These are phyloP conservation scores for Halcyon senegalensis DNA, from an alignment of 2,113 vertebrate genomes.

Conservation along the genomic window DNA sequence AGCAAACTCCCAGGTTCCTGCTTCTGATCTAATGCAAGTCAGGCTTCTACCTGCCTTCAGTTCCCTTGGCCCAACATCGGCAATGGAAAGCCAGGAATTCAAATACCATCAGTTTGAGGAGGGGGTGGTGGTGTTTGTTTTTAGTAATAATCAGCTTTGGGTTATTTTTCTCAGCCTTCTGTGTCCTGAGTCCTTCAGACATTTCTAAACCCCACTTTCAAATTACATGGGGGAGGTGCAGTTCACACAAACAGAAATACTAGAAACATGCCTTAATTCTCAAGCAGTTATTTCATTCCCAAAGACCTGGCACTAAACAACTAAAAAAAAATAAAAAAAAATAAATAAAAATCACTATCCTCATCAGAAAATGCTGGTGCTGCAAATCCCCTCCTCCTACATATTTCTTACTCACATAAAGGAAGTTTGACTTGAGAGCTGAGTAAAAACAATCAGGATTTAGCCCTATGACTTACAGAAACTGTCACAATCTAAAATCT, in stretches of 20 bases:
- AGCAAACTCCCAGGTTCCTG: neutral
- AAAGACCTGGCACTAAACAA: neutral
- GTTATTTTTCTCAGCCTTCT: conserved; percentile 9
- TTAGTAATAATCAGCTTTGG: neutral
- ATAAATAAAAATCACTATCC: neutral
- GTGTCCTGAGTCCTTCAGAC: neutral
- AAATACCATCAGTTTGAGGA: neutral
- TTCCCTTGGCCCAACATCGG: conserved; percentile 19
- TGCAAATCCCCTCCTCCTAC: neutral
- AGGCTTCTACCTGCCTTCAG: neutral
- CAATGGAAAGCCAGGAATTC: conserved; percentile 27
- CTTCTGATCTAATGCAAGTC: neutral
- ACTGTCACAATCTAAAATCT: neutral
- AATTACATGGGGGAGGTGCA: neutral
- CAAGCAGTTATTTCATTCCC: neutral
- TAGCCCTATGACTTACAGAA: neutral
- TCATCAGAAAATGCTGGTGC: neutral
- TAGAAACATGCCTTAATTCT: conserved; percentile 1
- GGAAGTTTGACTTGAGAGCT: neutral
- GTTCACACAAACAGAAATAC: neutral
- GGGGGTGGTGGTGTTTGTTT: neutral
- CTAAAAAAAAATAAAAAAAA: neutral
- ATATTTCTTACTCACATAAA: neutral
- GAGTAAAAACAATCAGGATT: neutral
- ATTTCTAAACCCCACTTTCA: neutral